Base-by-base conservation (phyloP, 2,797 vertebrate genomes). In the Periophthalmus magnuspinnatus region DNA sequence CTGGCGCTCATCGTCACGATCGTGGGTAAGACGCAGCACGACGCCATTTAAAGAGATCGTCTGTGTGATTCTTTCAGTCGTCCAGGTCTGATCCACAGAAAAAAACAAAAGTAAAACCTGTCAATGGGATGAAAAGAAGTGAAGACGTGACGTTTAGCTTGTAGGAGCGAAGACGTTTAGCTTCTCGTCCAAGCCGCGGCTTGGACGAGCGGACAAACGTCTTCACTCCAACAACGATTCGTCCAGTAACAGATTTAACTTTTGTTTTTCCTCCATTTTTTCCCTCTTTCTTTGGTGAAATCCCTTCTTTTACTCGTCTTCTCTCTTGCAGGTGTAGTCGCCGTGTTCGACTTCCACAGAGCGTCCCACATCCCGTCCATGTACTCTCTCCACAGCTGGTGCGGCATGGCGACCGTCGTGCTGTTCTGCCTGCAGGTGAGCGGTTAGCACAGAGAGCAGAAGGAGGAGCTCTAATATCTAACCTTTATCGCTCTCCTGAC, bases 351-450 rank as follows among this genome's bases (percentile, higher is more conserved):
- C 76, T 94, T 82, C 60, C 97, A 99, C 85, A 81, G 75, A 54
- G 52, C 83, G 22, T 67, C 86, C 14, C 86, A 89, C 73, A 94
- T 93, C 22, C 81, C 95, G 0, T 64, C 96, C 86, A 93, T 97
- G 94, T 97, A 97, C 89, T 96, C 95, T 81, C 87, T 99, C 55
- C 97, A 99, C 90, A 95, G 96, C 94, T 99, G 97, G 97, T 96
- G 94, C 0, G 97, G 97, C 9, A 89, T 98, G 83, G 77, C 89
- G 0, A 91, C 94, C 8, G 85, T 96, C 0, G 60, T 93, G n/a
- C 87, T 97, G n/a, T 98, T 95, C 88, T 86, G 94, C 2, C 4
- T 92, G 6, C 97, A 99, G 96, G 97, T 98, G 32, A n/a, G 32
- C 11, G 45, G 24, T 34, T 48, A 47, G 5, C 17, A 11, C 16